Percentiles rank a stretch among this genome's conserved stretches.
phyloP scores from a whole-genome alignment of 2,888 invertebrate genomes.

The Polylopha cassiicola region DNA sequence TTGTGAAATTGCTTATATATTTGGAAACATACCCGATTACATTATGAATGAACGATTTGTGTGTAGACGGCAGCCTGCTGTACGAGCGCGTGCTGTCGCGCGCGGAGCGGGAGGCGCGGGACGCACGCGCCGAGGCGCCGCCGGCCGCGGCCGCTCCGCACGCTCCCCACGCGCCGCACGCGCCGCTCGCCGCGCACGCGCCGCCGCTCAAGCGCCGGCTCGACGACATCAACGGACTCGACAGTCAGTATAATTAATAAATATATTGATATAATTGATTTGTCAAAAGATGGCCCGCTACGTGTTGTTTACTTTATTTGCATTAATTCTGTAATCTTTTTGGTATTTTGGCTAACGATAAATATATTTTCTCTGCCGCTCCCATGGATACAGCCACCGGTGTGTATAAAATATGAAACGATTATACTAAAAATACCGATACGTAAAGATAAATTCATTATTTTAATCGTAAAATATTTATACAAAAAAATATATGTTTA shows the following conservation, averaged over 20 bases:
- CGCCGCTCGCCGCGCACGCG: conserved; percentile 39
- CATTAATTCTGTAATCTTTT: too few species aligned
- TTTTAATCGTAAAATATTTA: too few species aligned
- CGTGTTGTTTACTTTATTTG: too few species aligned
- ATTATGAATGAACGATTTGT: background rate
- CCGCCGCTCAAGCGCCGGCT: conserved; percentile 86
- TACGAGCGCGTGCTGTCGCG: conserved; percentile 92
- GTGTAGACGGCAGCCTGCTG: conserved; percentile 87
- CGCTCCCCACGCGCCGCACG: conserved; percentile 45
- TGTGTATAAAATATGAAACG: too few species aligned
- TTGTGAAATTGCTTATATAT: background rate
- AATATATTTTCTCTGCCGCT: too few species aligned
- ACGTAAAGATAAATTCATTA: too few species aligned
- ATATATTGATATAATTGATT: too few species aligned
- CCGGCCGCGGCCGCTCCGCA: conserved; percentile 30
- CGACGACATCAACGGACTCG: conserved; percentile 92
- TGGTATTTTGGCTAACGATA: too few species aligned
- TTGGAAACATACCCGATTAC: background rate
- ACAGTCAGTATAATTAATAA: conserved; percentile 80
- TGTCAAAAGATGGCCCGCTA: too few species aligned
- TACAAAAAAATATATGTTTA: too few species aligned
- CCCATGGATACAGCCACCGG: too few species aligned
- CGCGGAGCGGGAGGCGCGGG: conserved; percentile 81
- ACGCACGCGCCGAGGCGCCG: conserved; percentile 45
- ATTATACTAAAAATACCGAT: too few species aligned